Evolutionary conservation across 2,888 invertebrate species (phyloP).

Genomic region (Phytoseiulus persimilis): DNA sequence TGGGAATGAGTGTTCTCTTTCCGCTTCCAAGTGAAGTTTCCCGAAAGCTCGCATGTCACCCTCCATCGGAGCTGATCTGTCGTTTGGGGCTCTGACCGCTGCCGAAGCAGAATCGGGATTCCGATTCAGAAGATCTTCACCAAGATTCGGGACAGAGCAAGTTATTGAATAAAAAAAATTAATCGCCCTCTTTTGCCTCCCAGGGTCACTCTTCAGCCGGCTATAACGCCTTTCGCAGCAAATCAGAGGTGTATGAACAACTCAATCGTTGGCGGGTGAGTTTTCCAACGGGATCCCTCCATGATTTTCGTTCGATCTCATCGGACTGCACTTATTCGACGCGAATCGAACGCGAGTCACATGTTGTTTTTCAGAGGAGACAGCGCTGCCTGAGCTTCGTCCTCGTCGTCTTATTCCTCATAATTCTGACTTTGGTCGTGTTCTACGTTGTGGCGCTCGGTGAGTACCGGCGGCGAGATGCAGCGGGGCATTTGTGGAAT

Average conservation of each 20-base stretch:
- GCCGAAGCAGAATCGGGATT: no score
- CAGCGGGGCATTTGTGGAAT: no score
- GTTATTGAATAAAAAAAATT: not conserved
- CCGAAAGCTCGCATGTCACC: no score
- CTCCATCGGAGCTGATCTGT: no score
- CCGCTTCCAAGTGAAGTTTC: no score
- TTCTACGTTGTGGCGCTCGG: not conserved
- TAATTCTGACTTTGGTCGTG: not conserved
- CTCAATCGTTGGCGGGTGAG: not conserved
- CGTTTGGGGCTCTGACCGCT: no score
- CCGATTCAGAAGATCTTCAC: no score
- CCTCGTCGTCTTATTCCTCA: not conserved
- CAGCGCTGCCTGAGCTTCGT: not conserved
- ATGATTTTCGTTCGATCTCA: not conserved
- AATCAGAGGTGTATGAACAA: not conserved
- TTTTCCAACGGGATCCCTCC: not conserved
- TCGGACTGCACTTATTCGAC: not conserved
- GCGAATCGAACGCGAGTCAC: no score
- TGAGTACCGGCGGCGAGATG: not conserved
- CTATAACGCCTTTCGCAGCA: not conserved
- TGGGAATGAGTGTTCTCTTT: no score
- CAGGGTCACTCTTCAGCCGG: not conserved
- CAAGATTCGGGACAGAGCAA: no score
- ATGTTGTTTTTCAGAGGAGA: not conserved
- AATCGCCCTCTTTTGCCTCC: not conserved